phyloP scores from a whole-genome alignment of 2,888 invertebrate genomes.

The Drosophila quasianomalipes region DNA sequence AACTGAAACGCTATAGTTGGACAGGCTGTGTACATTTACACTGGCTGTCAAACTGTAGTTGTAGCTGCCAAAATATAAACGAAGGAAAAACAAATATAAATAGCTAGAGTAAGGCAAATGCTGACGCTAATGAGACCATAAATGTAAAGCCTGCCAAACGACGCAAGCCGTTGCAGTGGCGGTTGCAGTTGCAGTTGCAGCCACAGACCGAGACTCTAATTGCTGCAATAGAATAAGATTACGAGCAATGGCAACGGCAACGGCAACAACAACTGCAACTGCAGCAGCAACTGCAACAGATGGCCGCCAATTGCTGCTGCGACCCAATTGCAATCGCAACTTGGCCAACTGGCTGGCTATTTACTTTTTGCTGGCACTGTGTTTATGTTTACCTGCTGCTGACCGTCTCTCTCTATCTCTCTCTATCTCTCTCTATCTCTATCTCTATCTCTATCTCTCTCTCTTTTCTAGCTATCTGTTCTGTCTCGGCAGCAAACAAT shows the following conservation, averaged over 20 bases:
- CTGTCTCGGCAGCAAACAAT: constrained; percentile 47
- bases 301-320: constrained; percentile 67
- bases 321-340: constrained; percentile 67
- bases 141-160: constrained; percentile 63
- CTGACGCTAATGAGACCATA: constrained; percentile 76
- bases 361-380: constrained; percentile 71
- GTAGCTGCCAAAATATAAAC: constrained; percentile 47
- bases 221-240: constrained; percentile 77
- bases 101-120: constrained; percentile 35
- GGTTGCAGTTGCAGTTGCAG: constrained; percentile 1
- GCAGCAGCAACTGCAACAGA: constrained; percentile 60
- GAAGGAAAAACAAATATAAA: constrained; percentile 15
- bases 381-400: constrained; percentile 64
- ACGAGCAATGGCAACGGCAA: constrained; percentile 44
- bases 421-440: constrained; percentile 23
- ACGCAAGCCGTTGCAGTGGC: constrained; percentile 2
- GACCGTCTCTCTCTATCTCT: constrained; percentile 28
- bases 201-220: constrained; percentile 65
- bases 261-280: constrained; percentile 25
- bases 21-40: constrained; percentile 5
- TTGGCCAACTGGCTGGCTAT: constrained; percentile 66
- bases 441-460: constrained; percentile 40
- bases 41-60: constrained; percentile 19
- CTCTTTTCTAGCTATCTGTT: neutral
- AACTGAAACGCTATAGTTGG: constrained; percentile 22